A percentile compares a stretch with the other conserved stretches of the same genome.
Conservation (phyloP, 1,140 invertebrate species). For the Leptinotarsa undecemlineata region DNA sequence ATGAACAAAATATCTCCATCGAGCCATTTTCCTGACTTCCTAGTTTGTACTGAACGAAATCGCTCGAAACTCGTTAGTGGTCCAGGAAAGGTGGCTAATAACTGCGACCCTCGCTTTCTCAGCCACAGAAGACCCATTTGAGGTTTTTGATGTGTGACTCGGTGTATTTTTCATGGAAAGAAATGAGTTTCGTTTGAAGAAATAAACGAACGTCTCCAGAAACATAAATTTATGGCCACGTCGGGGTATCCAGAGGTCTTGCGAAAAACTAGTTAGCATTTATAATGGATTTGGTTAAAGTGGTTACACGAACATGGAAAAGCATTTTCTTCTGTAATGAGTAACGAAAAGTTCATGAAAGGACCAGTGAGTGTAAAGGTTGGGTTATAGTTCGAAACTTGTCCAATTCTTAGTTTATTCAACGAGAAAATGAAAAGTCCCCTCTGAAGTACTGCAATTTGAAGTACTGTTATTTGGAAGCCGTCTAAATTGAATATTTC, state of each 20-base stretch:
- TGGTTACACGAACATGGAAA: too few relatives aligned
- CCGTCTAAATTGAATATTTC: too few relatives aligned
- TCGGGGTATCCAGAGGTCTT: background rate
- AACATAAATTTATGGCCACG: background rate
- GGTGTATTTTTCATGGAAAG: background rate
- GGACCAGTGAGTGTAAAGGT: too few relatives aligned
- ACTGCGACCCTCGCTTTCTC: background rate
- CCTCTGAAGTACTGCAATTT: too few relatives aligned
- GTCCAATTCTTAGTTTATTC: too few relatives aligned
- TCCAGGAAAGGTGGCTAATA: constrained; percentile 5
- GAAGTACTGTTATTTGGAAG: too few relatives aligned
- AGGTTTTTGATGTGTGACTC: background rate
- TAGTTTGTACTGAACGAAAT: background rate
- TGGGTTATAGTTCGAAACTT: too few relatives aligned
- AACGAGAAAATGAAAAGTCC: too few relatives aligned
- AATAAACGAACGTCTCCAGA: background rate
- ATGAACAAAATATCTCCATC: too few relatives aligned
- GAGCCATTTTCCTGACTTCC: too few relatives aligned
- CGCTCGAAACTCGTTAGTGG: background rate
- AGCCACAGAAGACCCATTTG: background rate
- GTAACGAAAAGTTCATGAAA: too few relatives aligned
- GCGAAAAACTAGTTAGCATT: background rate
- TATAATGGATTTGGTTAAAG: background rate
- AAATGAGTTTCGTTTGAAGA: background rate
- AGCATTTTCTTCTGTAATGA: too few relatives aligned